These are phyloP conservation scores for Xiphorhynchus erythropygius DNA, from an alignment of 2,797 vertebrate species.

Conservation along the genomic window DNA sequence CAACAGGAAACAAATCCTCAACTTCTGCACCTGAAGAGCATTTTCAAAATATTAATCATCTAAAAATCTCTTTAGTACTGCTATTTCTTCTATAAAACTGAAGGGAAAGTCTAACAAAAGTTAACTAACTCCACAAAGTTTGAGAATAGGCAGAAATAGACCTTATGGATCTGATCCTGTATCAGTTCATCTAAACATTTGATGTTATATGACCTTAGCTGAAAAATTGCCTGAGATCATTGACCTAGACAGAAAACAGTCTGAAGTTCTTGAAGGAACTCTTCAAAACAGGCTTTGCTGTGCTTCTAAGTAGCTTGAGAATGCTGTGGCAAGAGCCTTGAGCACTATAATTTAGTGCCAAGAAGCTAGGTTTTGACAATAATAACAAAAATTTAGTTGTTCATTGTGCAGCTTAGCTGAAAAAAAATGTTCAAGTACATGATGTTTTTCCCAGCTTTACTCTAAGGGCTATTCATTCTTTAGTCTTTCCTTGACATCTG, in stretches of 20 bases:
- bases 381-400: neutral
- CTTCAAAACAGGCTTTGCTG: neutral
- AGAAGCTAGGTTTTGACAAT: neutral
- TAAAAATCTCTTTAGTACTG: neutral
- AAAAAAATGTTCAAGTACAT: neutral
- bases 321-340: neutral
- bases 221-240: neutral
- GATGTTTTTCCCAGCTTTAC: neutral
- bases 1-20: neutral
- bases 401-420: neutral
- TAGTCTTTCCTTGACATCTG: neutral
- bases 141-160: neutral
- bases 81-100: neutral
- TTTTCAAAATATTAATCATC: neutral
- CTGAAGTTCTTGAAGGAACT: rapidly evolving
- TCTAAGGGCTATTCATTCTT: neutral
- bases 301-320: neutral
- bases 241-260: neutral
- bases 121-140: neutral
- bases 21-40: neutral
- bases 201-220: neutral
- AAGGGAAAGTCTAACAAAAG: neutral
- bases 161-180: neutral
- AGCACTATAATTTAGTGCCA: neutral
- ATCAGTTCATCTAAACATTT: neutral